Evolutionary conservation across 2,113 vertebrate species (phyloP).

Genomic region (Nymphicus hollandicus): DNA sequence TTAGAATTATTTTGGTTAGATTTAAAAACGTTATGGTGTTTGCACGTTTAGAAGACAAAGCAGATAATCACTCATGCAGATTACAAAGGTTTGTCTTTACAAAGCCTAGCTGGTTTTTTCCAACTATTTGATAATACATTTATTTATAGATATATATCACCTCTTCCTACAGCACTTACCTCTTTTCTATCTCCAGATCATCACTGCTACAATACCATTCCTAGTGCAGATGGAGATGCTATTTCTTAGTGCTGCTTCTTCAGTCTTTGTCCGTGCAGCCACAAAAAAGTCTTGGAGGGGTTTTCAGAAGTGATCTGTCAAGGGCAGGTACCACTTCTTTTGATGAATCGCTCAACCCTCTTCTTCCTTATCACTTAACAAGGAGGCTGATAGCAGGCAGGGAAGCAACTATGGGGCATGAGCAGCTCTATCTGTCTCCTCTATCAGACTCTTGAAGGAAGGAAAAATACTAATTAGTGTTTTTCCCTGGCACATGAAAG

Average conservation of each 20-base stretch:
- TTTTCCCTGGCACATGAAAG: background rate
- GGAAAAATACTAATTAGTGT: background rate
- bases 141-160: background rate
- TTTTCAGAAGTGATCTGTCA: background rate
- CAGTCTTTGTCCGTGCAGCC: background rate
- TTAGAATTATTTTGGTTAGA: slow-evolving; percentile 25
- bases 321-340: background rate
- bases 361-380: background rate
- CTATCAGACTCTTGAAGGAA: background rate
- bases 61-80: background rate
- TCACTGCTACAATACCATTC: background rate
- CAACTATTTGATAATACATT: background rate
- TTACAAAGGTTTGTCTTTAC: background rate
- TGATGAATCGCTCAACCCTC: background rate
- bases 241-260: background rate
- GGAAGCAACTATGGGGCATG: background rate
- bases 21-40: background rate
- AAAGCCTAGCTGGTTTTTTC: background rate
- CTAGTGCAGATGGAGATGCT: background rate
- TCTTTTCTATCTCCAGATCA: background rate
- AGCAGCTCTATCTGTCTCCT: background rate
- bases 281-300: background rate
- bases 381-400: background rate
- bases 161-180: background rate
- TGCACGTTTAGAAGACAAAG: slow-evolving; percentile 16